These are phyloP conservation scores for Frieseomelitta varia DNA, from an alignment of 1,140 invertebrate genomes.

Conservation along the genomic window DNA sequence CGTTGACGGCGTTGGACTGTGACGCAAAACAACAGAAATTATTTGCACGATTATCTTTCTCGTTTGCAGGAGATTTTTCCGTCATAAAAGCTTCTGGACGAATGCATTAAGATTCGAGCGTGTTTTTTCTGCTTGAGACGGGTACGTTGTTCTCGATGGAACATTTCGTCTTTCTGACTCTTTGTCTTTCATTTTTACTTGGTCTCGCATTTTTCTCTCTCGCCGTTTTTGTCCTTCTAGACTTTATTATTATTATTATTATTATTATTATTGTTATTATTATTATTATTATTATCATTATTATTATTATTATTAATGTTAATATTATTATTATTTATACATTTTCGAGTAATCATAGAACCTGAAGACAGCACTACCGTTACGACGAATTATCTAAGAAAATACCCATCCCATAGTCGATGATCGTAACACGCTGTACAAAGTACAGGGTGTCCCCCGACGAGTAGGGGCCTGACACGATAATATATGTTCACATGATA, in stretches of 20 bases:
- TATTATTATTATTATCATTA: neutral
- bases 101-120: slow-evolving; percentile 74
- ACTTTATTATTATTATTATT: slow-evolving; percentile 18
- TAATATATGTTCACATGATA: slow-evolving; percentile 15
- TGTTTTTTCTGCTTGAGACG: slow-evolving; percentile 76
- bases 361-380: slow-evolving; percentile 53
- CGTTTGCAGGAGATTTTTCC: slow-evolving; percentile 60
- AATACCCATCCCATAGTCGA: slow-evolving; percentile 60
- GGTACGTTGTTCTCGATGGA: slow-evolving; percentile 74
- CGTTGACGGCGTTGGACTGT: slow-evolving; percentile 82
- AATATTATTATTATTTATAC: slow-evolving; percentile 11
- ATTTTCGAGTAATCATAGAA: slow-evolving; percentile 37
- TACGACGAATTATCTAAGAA: slow-evolving; percentile 63
- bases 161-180: slow-evolving; percentile 67
- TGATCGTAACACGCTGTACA: slow-evolving; percentile 54
- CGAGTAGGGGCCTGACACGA: slow-evolving; percentile 38
- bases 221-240: slow-evolving; percentile 57
- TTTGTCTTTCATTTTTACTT: slow-evolving; percentile 46
- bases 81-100: slow-evolving; percentile 67
- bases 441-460: slow-evolving; percentile 68
- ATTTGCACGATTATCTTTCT: slow-evolving; percentile 68
- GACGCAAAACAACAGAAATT: slow-evolving; percentile 81
- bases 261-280: neutral
- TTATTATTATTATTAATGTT: neutral
- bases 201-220: slow-evolving; percentile 51